Evolutionary conservation across 2,888 invertebrate species (phyloP).

Genomic region (Diaperis boleti): DNA sequence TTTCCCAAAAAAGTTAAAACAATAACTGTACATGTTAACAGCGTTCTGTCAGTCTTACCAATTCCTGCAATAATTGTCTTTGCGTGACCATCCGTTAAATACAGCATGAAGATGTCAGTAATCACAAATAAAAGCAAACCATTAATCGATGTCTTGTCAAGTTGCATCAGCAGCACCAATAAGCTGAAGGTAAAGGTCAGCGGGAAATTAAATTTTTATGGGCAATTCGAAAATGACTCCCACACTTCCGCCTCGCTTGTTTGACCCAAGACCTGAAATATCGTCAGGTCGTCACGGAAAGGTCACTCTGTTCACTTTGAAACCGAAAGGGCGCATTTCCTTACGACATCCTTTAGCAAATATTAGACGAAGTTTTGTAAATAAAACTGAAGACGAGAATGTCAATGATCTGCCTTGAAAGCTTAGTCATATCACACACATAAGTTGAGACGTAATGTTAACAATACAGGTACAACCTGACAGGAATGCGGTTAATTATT

Average conservation of each 20-base stretch:
- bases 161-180: too few relatives aligned
- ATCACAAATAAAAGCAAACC: not conserved
- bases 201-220: conserved; percentile 13
- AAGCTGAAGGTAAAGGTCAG: conserved; percentile 13
- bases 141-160: conserved; percentile 7
- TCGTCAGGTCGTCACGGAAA: conserved; percentile 32
- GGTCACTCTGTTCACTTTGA: conserved; percentile 18
- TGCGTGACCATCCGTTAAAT: too few relatives aligned
- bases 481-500: conserved; percentile 19
- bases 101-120: too few relatives aligned
- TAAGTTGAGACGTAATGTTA: not conserved
- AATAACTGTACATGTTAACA: too few relatives aligned
- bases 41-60: too few relatives aligned
- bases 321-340: conserved; percentile 18
- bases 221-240: conserved; percentile 20
- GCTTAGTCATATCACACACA: conserved; percentile 3
- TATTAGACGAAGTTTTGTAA: conserved; percentile 23
- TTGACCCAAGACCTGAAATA: conserved; percentile 24
- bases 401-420: conserved; percentile 4
- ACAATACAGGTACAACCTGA: conserved; percentile 5
- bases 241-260: conserved; percentile 24
- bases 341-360: conserved; percentile 16
- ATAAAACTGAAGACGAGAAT: conserved; percentile 24
- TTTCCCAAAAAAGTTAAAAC: too few relatives aligned
- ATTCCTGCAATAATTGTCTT: too few relatives aligned